Conservation (phyloP, 2,888 invertebrate species). For the Lucinisca nassula region DNA sequence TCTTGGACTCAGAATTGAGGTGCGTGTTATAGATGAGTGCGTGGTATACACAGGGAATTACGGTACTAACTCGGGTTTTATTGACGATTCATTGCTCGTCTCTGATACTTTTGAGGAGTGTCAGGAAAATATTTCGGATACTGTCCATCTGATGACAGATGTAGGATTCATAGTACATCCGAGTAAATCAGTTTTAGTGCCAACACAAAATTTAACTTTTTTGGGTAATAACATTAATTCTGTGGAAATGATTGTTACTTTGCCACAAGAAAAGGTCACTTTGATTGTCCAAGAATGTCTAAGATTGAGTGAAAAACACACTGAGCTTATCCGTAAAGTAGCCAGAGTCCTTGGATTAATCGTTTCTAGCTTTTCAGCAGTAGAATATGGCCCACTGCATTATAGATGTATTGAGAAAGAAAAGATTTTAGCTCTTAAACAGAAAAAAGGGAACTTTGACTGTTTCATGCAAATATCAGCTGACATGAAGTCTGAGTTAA, state of each 20-base stretch:
- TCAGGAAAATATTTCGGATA: too few relatives aligned
- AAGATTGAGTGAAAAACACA: neutral
- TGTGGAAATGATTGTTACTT: neutral
- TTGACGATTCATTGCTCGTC: slow-evolving; percentile 4
- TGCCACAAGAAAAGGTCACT: neutral
- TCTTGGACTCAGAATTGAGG: too few relatives aligned
- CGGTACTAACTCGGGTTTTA: neutral
- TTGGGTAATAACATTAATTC: too few relatives aligned
- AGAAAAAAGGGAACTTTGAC: neutral
- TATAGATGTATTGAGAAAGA: neutral
- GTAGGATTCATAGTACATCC: too few relatives aligned
- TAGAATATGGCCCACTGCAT: slow-evolving; percentile 21
- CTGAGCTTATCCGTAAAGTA: slow-evolving; percentile 24
- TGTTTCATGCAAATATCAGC: neutral
- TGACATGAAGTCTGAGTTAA: neutral
- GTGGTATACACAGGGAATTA: too few relatives aligned
- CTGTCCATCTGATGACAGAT: too few relatives aligned
- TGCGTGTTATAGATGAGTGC: too few relatives aligned
- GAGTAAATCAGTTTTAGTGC: neutral
- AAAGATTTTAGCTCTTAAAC: neutral
- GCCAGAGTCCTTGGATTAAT: slow-evolving; percentile 16
- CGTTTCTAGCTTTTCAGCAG: slow-evolving; percentile 17
- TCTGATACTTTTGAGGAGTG: slow-evolving; percentile 2
- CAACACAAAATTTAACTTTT: neutral
- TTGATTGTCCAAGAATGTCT: neutral